Conservation (phyloP, 2,113 vertebrate species). For the Glareola pratincola region DNA sequence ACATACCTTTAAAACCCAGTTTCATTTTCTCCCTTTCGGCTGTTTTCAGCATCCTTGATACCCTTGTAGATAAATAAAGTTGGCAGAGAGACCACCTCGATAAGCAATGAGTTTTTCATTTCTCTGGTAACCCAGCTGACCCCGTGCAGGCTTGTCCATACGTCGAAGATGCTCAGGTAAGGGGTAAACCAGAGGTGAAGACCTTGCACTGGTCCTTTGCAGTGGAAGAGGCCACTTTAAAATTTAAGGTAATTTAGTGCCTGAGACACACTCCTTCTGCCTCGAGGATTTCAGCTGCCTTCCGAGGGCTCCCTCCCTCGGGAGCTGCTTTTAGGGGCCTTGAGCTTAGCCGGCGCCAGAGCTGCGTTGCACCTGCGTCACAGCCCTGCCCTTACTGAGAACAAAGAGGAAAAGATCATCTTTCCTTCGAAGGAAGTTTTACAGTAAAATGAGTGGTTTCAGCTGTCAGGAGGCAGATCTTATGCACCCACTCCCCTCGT, state of each 20-base stretch:
- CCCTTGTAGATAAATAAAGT: background rate
- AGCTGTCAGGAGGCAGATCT: background rate
- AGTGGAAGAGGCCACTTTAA: background rate
- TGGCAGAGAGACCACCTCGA: background rate
- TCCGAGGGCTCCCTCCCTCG: background rate
- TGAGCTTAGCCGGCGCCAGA: background rate
- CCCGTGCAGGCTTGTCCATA: background rate
- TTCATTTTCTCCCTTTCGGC: background rate
- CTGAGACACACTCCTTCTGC: background rate
- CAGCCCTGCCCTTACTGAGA: background rate
- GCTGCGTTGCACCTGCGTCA: background rate
- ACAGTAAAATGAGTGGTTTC: background rate
- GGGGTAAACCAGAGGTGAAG: background rate
- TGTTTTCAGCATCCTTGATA: background rate
- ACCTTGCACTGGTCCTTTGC: background rate
- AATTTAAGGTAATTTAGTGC: background rate
- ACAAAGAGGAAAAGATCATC: background rate
- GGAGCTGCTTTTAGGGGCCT: background rate
- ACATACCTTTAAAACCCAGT: background rate
- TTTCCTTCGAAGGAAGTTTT: background rate
- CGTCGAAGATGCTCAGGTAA: background rate
- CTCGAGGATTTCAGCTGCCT: background rate
- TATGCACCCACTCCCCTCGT: background rate
- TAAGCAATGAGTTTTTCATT: background rate
- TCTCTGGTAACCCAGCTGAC: background rate